Percentiles rank a stretch among this genome's conserved stretches.
Evolutionary conservation across 2,797 vertebrate genomes (phyloP).

Genomic region (Tiaroga cobitis): DNA sequence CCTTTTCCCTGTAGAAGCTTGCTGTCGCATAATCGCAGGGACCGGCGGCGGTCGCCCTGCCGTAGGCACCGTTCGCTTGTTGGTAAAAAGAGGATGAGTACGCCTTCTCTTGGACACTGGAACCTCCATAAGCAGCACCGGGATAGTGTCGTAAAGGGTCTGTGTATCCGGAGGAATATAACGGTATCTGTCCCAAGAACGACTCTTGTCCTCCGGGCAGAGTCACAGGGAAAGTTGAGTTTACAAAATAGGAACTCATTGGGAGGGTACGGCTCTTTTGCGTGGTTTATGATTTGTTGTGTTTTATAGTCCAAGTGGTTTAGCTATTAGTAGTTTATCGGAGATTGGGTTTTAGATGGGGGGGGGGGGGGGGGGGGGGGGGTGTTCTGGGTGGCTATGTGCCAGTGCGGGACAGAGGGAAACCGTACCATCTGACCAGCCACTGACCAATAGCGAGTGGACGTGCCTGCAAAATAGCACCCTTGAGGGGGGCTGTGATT

Average conservation of each 20-base stretch:
- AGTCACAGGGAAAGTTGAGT: slow-evolving; percentile 98
- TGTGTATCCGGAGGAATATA: slow-evolving; percentile 95
- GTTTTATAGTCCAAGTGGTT: slow-evolving; percentile 98
- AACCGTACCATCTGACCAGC: slow-evolving; percentile 95
- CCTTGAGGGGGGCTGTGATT: slow-evolving; percentile 85
- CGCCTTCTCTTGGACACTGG: slow-evolving; percentile 84
- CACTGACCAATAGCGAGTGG: slow-evolving; percentile 91
- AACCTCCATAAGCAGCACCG: slow-evolving; percentile 82
- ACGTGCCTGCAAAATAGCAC: slow-evolving; percentile 90
- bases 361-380: slow-evolving; percentile 86
- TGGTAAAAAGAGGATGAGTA: slow-evolving; percentile 90
- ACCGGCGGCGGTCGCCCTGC: slow-evolving; percentile 77
- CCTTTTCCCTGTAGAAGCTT: slow-evolving; percentile 93
- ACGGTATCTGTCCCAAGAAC: slow-evolving; percentile 95
- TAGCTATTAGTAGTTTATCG: slow-evolving; percentile 98
- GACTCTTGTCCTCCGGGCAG: slow-evolving; percentile 94
- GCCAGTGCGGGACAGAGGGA: slow-evolving; percentile 93
- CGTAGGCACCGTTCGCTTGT: slow-evolving; percentile 85
- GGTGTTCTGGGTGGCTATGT: slow-evolving; percentile 86
- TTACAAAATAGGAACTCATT: slow-evolving; percentile 99
- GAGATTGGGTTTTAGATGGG: slow-evolving; percentile 96
- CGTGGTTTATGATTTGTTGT: slow-evolving; percentile 99
- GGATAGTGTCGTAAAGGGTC: slow-evolving; percentile 94
- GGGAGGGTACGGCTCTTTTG: slow-evolving; percentile 87
- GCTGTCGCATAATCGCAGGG: slow-evolving; percentile 88